Conservation (phyloP, 2,888 invertebrate genomes). For the Sepioteuthis lessoniana region DNA sequence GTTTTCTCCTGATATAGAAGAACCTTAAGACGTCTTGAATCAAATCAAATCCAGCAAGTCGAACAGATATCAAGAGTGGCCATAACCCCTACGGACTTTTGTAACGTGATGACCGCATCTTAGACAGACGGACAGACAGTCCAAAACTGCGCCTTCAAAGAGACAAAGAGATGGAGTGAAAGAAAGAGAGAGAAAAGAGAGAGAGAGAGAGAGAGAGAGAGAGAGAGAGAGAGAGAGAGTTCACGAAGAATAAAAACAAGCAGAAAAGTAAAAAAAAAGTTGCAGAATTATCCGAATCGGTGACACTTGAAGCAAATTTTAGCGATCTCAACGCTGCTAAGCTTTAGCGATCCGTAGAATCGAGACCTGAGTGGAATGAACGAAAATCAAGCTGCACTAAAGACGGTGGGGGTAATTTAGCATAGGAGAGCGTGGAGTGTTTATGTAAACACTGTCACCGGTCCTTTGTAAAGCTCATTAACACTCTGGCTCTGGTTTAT, state of each 20-base stretch:
- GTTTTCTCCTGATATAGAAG: background rate
- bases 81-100: background rate
- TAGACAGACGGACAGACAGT: background rate
- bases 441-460: conserved; percentile 2
- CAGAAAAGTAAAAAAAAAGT: too few relatives aligned
- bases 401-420: background rate
- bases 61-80: background rate
- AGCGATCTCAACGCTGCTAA: background rate
- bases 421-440: background rate
- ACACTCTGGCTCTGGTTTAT: background rate
- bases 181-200: background rate
- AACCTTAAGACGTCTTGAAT: background rate
- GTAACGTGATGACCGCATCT: background rate
- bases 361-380: background rate
- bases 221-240: too few relatives aligned
- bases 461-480: background rate
- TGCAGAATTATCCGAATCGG: background rate
- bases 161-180: background rate
- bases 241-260: too few relatives aligned
- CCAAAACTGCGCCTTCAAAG: background rate
- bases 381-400: background rate
- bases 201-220: too few relatives aligned
- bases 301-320: background rate
- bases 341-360: background rate
- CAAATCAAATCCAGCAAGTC: background rate